Evolutionary conservation across 1,140 invertebrate species (phyloP), one percentile per base, ranked within the genome.

Genomic region (Aleiodes sp.): DNA sequence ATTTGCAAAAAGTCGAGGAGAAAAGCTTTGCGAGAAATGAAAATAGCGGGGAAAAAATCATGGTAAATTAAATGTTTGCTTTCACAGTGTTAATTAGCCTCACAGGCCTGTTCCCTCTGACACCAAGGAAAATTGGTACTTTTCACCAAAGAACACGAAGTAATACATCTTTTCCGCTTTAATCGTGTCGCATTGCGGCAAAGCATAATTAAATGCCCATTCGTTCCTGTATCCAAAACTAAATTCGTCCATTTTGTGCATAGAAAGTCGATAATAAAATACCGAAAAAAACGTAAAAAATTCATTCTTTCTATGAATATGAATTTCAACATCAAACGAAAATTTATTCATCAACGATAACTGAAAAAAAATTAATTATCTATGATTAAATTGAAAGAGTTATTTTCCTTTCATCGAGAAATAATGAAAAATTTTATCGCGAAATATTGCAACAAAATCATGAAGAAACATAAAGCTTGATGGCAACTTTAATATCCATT

Each of bases 161-260:
- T 12, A 35, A 60, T 56, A 43, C 65, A 63, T 71, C 65, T 68
- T 37, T 68, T 72, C 52, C 39, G 43, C 70, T 68, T 60, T 64
- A 29, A 35, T 41, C 46, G 37, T 68, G 70, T 35, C 70, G 70
- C 70, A 72, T 59, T 72, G 70, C 70, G 67, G 31, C 66, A 72
- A 67, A 68, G 70, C 41, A 68, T 65, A 71, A 71, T 71, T 71
- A 71, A 64, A 71, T 71, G 39, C 31, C 43, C 21, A 24, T 46
- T 64, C 0, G 39, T 26, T 28, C 14, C 39, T 21, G 37, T 59
- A 39, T 64, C 39, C 24, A 21, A 12, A 65, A 56, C 56, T 35
- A 43, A 37, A 21, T 56, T 52, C 8, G 43, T 9, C n/a, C 16
- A 37, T 16, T 14, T 3, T 14, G 28, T 8, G 57, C 26, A 33